Evolutionary conservation across 2,888 invertebrate species (phyloP), one percentile per base, ranked within the genome.

Genomic region (Drosophila buzzatii): DNA sequence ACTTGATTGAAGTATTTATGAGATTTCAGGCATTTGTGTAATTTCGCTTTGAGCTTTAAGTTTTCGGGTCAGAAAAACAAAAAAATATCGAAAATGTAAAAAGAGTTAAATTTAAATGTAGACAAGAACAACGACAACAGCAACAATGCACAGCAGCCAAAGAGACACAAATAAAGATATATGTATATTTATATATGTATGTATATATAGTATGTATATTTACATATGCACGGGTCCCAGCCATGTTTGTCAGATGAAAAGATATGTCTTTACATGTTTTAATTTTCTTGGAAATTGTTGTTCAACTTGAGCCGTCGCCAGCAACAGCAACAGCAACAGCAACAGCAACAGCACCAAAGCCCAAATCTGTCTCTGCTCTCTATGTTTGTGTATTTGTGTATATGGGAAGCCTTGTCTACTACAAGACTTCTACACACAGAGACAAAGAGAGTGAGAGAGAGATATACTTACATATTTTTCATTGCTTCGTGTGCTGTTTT

Each of bases 1-100:
- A 79, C 81, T 90, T 91, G 89, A 90, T 90, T 90, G 91, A 90
- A 90, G 89, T 86, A 90, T 90, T 90, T 90, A 90, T 90, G 91
- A 86, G 89, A 91, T 90, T 90, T 90, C 73, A 85, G 90, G 91
- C 85, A 90, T 91, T 86, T 89, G 76, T 81, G 90, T 91, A 89
- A 91, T 91, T 91, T 89, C 75, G 71, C 76, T 85, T 76, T 75
- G 73, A 86, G 86, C 83, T 81, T 90, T 72, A 86, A 83, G 72
- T 76, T 79, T 44, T 60, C 53, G 64, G 64, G 62, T 53, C 62
- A 49, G 68, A 64, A 65, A 58, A 60, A 27, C 20, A 53, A 55
- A 39, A 45, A 55, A 31, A 49, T 57, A 33, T 45, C 45, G 61
- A 59, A 59, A 68, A 67, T 58, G 44, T 66, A 59, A 73, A 83